Conservation (phyloP, 2,113 vertebrate species). For the Cololabis saira region DNA sequence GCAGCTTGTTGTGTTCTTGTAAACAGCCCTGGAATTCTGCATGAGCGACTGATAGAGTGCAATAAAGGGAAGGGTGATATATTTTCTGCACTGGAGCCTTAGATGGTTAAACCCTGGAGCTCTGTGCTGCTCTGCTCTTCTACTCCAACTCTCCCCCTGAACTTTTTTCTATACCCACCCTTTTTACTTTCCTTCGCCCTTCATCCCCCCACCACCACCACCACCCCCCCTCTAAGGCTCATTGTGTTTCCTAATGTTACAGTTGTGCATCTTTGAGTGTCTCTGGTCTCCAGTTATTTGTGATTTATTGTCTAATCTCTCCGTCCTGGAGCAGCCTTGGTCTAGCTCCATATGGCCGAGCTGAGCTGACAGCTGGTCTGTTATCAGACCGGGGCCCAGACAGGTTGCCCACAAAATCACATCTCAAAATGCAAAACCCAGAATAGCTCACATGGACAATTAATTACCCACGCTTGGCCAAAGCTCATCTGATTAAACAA, state of each 20-base stretch:
- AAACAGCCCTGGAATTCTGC: not conserved
- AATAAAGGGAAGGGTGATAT: slow-evolving; percentile 9
- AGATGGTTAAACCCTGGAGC: slow-evolving; percentile 11
- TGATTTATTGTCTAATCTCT: slow-evolving; percentile 35
- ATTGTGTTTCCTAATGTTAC: not conserved
- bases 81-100: not conserved
- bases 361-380: slow-evolving; percentile 13
- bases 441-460: not conserved
- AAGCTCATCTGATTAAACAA: not conserved
- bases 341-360: slow-evolving; percentile 25
- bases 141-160: not conserved
- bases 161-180: not conserved
- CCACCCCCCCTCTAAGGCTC: not conserved
- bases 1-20: too few relatives aligned
- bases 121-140: too few relatives aligned
- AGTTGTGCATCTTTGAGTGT: not conserved
- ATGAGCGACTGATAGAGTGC: slow-evolving; percentile 2
- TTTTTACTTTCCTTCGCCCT: not conserved
- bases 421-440: slow-evolving; percentile 11
- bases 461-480: not conserved
- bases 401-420: slow-evolving; percentile 9
- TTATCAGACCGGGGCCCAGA: slow-evolving; percentile 16
- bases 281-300: slow-evolving; percentile 9
- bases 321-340: slow-evolving; percentile 21
- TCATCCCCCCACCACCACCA: too few relatives aligned